These are phyloP conservation scores for Drosophila nikananu DNA, from an alignment of 1,140 invertebrate species.

Conservation along the genomic window DNA sequence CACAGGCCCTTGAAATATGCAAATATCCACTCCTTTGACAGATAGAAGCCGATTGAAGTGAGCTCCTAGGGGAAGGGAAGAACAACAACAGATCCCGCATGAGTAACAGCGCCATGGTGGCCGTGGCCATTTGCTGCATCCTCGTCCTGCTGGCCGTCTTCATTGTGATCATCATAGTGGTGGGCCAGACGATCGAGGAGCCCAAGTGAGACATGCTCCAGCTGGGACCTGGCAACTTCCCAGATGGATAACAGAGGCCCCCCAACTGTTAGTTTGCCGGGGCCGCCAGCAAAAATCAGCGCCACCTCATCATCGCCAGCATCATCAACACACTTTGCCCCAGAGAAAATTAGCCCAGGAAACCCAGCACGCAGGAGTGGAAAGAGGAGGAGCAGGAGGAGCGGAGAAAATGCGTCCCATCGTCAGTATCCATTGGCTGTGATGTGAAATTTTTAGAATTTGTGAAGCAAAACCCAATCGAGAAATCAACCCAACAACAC, in stretches of 20 bases:
- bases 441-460: slow-evolving; percentile 81
- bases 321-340: slow-evolving; percentile 37
- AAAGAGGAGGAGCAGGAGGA: slow-evolving; percentile 9
- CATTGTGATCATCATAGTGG: slow-evolving; percentile 91
- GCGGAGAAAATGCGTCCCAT: slow-evolving; percentile 67
- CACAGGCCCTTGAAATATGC: slow-evolving; percentile 40
- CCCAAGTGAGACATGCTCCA: slow-evolving; percentile 86
- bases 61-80: slow-evolving; percentile 6
- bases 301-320: slow-evolving; percentile 11
- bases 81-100: slow-evolving; percentile 41
- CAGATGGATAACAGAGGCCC: slow-evolving; percentile 85
- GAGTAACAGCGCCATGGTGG: slow-evolving; percentile 88
- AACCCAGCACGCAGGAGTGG: slow-evolving; percentile 4
- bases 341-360: slow-evolving; percentile 24
- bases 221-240: slow-evolving; percentile 85
- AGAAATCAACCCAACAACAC: slow-evolving; percentile 28
- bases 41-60: slow-evolving; percentile 22
- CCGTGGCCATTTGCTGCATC: slow-evolving; percentile 92
- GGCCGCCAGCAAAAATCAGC: slow-evolving; percentile 35
- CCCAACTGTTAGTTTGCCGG: slow-evolving; percentile 69
- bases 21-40: slow-evolving; percentile 37
- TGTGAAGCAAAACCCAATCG: slow-evolving; percentile 54
- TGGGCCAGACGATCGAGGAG: slow-evolving; percentile 89
- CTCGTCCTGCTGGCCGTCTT: slow-evolving; percentile 91
- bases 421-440: slow-evolving; percentile 85